These are phyloP conservation scores for Arion vulgaris DNA, from an alignment of 1,140 invertebrate genomes.

Conservation along the genomic window DNA sequence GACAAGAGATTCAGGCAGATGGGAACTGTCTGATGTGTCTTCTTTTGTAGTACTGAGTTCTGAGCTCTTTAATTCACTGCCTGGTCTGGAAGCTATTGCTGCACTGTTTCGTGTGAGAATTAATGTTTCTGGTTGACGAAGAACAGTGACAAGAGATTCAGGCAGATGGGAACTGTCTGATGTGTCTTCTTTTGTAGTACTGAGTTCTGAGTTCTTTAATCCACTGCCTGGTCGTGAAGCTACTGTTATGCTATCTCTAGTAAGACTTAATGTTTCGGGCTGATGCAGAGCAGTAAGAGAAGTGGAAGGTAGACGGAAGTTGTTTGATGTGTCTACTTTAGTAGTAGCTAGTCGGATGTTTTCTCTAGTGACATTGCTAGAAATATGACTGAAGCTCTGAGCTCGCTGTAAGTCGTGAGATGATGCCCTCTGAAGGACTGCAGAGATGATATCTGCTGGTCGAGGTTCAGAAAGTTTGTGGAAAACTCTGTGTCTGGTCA, in stretches of 20 bases:
- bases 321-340: background rate
- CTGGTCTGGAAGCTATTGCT: background rate
- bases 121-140: background rate
- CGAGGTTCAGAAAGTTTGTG: slow-evolving; percentile 44
- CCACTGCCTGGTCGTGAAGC: background rate
- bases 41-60: no score
- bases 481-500: slow-evolving; percentile 32
- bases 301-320: no score
- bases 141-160: background rate
- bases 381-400: slow-evolving; percentile 31
- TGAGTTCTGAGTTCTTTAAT: background rate
- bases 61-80: background rate
- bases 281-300: background rate
- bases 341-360: background rate
- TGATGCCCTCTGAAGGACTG: slow-evolving; percentile 33
- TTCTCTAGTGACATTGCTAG: background rate
- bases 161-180: background rate
- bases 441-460: slow-evolving; percentile 38
- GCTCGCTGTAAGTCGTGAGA: slow-evolving; percentile 21
- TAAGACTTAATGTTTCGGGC: background rate
- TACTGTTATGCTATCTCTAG: background rate
- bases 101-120: background rate
- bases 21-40: no score
- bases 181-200: background rate
- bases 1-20: no score